These are phyloP conservation scores for Calypte anna DNA, from an alignment of 2,113 vertebrate species.

Conservation along the genomic window DNA sequence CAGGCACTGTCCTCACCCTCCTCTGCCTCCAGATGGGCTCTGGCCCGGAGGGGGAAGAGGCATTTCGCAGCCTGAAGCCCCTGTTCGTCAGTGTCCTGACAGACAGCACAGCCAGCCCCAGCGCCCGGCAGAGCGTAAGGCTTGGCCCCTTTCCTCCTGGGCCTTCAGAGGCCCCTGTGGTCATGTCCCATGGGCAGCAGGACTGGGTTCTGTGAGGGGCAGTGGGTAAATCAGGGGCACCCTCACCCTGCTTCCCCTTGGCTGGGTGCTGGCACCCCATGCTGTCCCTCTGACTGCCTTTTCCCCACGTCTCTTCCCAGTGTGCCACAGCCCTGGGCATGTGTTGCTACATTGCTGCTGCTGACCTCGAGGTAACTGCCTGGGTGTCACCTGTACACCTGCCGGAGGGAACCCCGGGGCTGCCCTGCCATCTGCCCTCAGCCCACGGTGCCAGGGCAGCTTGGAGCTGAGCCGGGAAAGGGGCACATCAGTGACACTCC, in stretches of 20 bases:
- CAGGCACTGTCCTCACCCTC: slow-evolving; percentile 83
- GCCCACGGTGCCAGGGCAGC: neutral
- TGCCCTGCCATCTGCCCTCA: neutral
- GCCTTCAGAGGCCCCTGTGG: neutral
- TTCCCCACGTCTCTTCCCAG: slow-evolving; percentile 66
- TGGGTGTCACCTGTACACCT: rapidly evolving
- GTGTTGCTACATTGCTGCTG: slow-evolving; percentile 92
- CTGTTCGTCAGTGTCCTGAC: slow-evolving; percentile 83
- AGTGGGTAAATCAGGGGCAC: neutral
- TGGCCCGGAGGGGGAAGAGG: slow-evolving; percentile 85
- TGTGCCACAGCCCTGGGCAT: slow-evolving; percentile 90
- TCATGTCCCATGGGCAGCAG: rapidly evolving
- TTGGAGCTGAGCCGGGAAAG: neutral
- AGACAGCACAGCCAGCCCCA: slow-evolving; percentile 80
- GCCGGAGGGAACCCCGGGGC: neutral
- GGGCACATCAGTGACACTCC: neutral
- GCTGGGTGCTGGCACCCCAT: rapidly evolving
- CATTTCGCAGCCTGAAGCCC: slow-evolving; percentile 85
- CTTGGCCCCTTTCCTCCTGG: neutral
- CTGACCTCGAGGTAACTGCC: slow-evolving; percentile 86
- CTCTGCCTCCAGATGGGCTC: slow-evolving; percentile 94
- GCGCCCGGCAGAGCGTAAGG: slow-evolving; percentile 90
- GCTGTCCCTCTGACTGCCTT: neutral
- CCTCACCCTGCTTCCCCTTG: neutral
- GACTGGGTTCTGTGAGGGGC: neutral